Evolutionary conservation across 2,113 vertebrate species (phyloP).

Genomic region (Hemiscyllium ocellatum): DNA sequence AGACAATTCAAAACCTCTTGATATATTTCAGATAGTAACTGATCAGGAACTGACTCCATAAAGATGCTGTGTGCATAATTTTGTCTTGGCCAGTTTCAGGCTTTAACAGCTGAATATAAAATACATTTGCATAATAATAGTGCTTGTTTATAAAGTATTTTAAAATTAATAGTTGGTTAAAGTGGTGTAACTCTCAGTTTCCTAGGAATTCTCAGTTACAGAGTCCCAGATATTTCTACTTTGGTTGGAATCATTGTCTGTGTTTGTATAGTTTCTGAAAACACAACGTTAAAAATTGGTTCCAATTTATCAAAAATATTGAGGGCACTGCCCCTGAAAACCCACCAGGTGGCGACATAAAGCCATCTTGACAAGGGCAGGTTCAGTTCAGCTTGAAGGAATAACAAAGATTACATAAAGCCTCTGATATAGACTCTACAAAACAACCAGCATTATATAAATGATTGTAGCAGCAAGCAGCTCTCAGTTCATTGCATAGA

Average conservation of each 20-base stretch:
- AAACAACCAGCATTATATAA: not conserved
- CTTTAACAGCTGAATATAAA: not conserved
- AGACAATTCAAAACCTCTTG: not conserved
- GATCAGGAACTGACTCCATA: not conserved
- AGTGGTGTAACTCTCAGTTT: not conserved
- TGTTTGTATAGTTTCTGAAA: not conserved
- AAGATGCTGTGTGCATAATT: not conserved
- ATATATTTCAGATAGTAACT: not conserved
- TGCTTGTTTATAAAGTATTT: constrained; percentile 13
- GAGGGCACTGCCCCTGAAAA: not conserved
- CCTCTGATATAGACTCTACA: not conserved
- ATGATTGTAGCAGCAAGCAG: constrained; percentile 18
- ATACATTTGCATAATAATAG: not conserved
- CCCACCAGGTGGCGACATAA: not conserved
- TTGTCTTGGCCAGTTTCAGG: not conserved
- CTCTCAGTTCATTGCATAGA: not conserved
- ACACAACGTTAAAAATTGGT: not conserved
- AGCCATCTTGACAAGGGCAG: not conserved
- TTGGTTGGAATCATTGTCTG: not conserved
- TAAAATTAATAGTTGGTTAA: constrained; percentile 12
- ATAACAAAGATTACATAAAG: not conserved
- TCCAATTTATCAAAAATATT: not conserved
- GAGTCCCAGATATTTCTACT: not conserved
- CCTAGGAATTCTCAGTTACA: not conserved
- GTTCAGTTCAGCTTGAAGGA: not conserved